phyloP scores from a whole-genome alignment of 2,797 vertebrate genomes.

The Sebastes taczanowskii region DNA sequence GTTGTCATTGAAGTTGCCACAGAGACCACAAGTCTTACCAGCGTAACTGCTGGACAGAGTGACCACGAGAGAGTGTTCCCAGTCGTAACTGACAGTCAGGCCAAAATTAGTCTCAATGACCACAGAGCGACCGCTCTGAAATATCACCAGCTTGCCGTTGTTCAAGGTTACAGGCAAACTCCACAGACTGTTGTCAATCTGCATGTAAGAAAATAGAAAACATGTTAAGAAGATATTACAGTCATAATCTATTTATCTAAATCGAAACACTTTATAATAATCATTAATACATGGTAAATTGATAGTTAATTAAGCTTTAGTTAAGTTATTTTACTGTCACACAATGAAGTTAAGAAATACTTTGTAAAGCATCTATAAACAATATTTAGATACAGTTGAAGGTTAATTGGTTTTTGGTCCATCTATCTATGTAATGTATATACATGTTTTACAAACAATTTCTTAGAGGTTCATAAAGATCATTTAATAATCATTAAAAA shows the following conservation, averaged over 20 bases:
- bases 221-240: background rate
- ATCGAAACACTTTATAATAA: background rate
- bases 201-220: constrained; percentile 16
- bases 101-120: constrained; percentile 73
- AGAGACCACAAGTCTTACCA: constrained; percentile 71
- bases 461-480: too few relatives aligned
- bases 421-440: too few relatives aligned
- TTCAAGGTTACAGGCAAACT: constrained; percentile 68
- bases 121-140: constrained; percentile 66
- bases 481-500: too few relatives aligned
- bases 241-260: background rate
- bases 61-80: constrained; percentile 68
- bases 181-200: constrained; percentile 73
- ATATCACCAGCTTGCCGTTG: constrained; percentile 56
- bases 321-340: too few relatives aligned
- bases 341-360: too few relatives aligned
- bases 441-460: too few relatives aligned
- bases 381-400: too few relatives aligned
- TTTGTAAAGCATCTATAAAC: too few relatives aligned
- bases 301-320: too few relatives aligned
- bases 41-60: constrained; percentile 44
- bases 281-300: too few relatives aligned
- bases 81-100: constrained; percentile 75
- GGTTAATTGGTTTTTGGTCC: too few relatives aligned
- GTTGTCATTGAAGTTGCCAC: constrained; percentile 76